Evolutionary conservation across 2,797 vertebrate genomes (phyloP), one percentile per base, ranked within the genome.

Genomic region (Crax fasciolata): DNA sequence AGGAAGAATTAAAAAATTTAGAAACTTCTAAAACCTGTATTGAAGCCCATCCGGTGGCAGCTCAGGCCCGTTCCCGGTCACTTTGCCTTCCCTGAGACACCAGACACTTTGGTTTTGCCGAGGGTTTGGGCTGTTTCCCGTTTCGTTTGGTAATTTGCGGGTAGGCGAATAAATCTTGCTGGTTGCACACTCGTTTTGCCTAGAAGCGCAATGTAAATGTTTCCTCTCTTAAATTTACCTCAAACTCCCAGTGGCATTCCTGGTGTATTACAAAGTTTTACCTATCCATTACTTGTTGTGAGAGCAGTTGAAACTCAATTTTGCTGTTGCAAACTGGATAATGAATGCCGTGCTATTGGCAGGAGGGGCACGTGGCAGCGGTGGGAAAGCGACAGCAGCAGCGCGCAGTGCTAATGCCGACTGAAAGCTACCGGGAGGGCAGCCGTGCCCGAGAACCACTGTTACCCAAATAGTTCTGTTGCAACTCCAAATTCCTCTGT

Each of bases 251-350:
- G 62, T 59, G 87, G 20, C 39, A 3, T 1, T 35, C 46, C 2
- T 2, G 43, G 7, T 4, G 24, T 2, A 4, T 35, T 72, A 44
- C 13, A 8, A 41, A 43, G 5, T 52, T 59, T 79, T 41, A 13
- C 86, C 67, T 67, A 6, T 27, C 7, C 10, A 0, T 15, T 30
- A 1, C 0, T 1, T 15, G 38, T 6, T 6, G 27, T 51, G 85
- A 77, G 41, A 81, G 59, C 23, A 4, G 80, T 7, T 39, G 38
- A 67, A 63, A 44, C 27, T 52, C 21, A 3, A 0, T 67, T 79
- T 57, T 74, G n/a, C 4, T 32, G 14, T 3, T 39, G 39, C 59
- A 63, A 59, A 57, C 5, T 6, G 2, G 25, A 2, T 24, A 4
- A 4, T 1, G 79, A 16, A 8, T 62, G 35, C 46, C 16, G 24